A percentile compares a stretch with the other conserved stretches of the same genome.
These are phyloP conservation scores for Enteromius anoplus DNA, from an alignment of 2,797 vertebrate species.

Conservation along the genomic window DNA sequence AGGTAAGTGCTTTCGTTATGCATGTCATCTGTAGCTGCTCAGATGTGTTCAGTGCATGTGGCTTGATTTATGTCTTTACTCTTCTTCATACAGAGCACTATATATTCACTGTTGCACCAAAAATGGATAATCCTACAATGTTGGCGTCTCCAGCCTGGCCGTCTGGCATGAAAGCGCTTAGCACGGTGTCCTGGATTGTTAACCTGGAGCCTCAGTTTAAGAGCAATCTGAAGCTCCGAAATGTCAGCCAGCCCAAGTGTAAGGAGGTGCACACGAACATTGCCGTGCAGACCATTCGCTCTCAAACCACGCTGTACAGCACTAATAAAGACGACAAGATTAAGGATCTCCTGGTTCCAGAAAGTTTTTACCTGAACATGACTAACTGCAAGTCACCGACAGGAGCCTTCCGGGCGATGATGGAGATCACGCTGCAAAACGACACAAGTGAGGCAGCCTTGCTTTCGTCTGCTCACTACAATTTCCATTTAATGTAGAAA, in stretches of 20 bases:
- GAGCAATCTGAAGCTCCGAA: conserved; percentile 79
- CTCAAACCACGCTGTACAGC: conserved; percentile 70
- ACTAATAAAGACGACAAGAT: conserved; percentile 80
- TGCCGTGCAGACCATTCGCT: conserved; percentile 74
- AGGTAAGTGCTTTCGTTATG: conserved; percentile 64
- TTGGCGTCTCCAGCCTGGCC: conserved; percentile 84
- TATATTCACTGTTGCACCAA: conserved; percentile 80
- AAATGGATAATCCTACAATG: conserved; percentile 69
- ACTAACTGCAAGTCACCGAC: conserved; percentile 84
- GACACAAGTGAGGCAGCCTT: conserved; percentile 63
- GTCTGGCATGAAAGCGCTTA: conserved; percentile 72
- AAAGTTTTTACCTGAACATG: conserved; percentile 90
- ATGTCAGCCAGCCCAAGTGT: conserved; percentile 78
- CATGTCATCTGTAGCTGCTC: background rate
- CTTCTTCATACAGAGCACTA: conserved; percentile 78
- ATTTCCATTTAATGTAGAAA: background rate
- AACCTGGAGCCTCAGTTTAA: conserved; percentile 72
- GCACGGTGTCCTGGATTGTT: conserved; percentile 87
- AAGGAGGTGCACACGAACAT: conserved; percentile 73
- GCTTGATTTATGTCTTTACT: background rate
- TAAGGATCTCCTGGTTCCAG: conserved; percentile 61
- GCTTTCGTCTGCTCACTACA: background rate
- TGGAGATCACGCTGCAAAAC: conserved; percentile 76
- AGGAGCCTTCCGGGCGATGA: conserved; percentile 75
- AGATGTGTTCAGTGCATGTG: background rate